These are phyloP conservation scores for Theonella swinhoei DNA, from an alignment of 37 sponge, comb jelly and placozoan genomes.

Conservation along the genomic window DNA sequence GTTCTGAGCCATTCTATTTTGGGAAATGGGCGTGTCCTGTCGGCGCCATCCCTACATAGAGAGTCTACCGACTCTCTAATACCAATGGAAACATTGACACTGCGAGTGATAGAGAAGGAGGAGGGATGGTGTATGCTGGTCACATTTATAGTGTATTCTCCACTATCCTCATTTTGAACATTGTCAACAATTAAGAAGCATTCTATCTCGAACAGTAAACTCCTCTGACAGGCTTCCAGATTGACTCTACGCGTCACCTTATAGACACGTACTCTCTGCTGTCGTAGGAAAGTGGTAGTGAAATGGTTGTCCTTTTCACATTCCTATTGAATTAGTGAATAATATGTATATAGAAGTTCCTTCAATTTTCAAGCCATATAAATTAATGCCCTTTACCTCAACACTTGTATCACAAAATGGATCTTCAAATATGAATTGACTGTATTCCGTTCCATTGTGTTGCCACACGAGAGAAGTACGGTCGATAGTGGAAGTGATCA, in stretches of 20 bases:
- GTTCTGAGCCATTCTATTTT: too few relatives aligned
- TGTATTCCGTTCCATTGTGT: not conserved
- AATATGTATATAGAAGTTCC: too few relatives aligned
- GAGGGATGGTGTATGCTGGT: not conserved
- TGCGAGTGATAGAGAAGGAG: not conserved
- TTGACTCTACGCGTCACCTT: not conserved
- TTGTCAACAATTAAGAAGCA: not conserved
- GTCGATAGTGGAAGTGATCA: not conserved
- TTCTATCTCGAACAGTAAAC: not conserved
- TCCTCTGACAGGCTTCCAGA: not conserved
- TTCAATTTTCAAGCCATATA: too few relatives aligned
- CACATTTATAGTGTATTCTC: not conserved
- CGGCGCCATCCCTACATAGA: too few relatives aligned
- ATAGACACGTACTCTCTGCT: not conserved
- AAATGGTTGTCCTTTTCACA: not conserved
- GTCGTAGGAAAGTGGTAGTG: not conserved
- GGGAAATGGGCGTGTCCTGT: too few relatives aligned
- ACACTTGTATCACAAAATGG: not conserved
- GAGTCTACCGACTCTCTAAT: too few relatives aligned
- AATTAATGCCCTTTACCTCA: not conserved
- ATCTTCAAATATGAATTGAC: not conserved
- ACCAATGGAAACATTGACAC: not conserved
- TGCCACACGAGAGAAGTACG: not conserved
- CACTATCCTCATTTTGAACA: not conserved
- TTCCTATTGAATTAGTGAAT: too few relatives aligned